Percentiles rank a stretch among this genome's conserved stretches.
These are phyloP conservation scores for Melanotaenia boesemani DNA, from an alignment of 2,797 vertebrate species.

Conservation along the genomic window DNA sequence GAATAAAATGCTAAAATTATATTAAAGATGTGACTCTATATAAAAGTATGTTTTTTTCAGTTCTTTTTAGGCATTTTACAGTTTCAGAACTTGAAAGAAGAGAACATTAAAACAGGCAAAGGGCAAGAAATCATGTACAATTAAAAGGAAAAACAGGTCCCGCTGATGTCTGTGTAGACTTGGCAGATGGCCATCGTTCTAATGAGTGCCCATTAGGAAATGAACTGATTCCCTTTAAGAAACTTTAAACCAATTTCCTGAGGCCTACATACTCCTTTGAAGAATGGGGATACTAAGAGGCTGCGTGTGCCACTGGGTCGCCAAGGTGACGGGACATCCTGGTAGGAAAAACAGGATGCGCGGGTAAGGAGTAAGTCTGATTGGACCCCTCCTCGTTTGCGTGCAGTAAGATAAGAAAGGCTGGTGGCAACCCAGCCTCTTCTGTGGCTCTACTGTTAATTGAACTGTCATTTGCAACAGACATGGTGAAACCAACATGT, in stretches of 20 bases:
- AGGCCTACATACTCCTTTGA: slow-evolving; percentile 68
- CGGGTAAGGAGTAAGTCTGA: slow-evolving; percentile 79
- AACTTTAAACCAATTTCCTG: slow-evolving; percentile 85
- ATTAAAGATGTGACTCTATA: too few relatives aligned
- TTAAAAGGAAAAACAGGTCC: slow-evolving; percentile 53
- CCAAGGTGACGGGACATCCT: slow-evolving; percentile 78
- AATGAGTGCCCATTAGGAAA: slow-evolving; percentile 81
- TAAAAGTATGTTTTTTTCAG: background rate
- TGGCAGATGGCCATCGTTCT: slow-evolving; percentile 73
- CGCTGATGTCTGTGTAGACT: slow-evolving; percentile 40
- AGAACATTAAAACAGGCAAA: slow-evolving; percentile 12
- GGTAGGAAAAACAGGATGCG: slow-evolving; percentile 84
- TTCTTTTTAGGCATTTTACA: background rate
- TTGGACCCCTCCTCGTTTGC: slow-evolving; percentile 78
- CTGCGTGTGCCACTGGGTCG: slow-evolving; percentile 75
- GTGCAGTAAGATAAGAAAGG: slow-evolving; percentile 67
- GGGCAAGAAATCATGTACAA: slow-evolving; percentile 43
- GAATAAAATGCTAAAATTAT: too few relatives aligned
- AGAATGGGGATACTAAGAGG: slow-evolving; percentile 62
- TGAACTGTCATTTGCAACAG: slow-evolving; percentile 58
- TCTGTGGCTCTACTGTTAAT: slow-evolving; percentile 52
- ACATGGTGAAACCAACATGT: slow-evolving; percentile 24
- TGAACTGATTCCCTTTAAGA: slow-evolving; percentile 74
- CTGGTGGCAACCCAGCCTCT: slow-evolving; percentile 25
- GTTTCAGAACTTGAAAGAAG: background rate